These are phyloP conservation scores for Phoenoteleia sp. DNA, from an alignment of 2,888 invertebrate genomes.

Conservation along the genomic window DNA sequence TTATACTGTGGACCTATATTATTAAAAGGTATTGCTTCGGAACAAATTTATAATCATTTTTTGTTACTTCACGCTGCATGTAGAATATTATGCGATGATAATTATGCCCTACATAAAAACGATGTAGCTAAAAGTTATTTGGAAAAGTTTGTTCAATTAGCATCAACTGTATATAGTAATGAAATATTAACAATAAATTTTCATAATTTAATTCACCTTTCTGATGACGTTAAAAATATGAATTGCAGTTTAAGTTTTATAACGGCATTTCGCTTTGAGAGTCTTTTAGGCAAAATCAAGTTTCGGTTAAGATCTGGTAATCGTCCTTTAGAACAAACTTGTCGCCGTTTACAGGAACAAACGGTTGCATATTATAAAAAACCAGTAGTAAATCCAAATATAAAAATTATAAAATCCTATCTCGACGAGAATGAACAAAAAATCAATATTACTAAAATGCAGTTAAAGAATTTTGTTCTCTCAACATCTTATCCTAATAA, in stretches of 20 bases:
- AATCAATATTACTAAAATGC: too few relatives aligned
- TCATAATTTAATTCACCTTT: constrained; percentile 1
- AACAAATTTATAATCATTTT: constrained; percentile 74
- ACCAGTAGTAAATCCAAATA: too few relatives aligned
- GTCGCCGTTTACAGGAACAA: too few relatives aligned
- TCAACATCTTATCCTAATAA: background rate
- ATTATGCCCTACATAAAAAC: too few relatives aligned
- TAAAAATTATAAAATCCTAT: too few relatives aligned
- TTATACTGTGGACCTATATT: constrained; percentile 76
- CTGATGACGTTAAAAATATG: background rate
- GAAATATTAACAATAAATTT: background rate
- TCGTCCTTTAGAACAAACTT: background rate
- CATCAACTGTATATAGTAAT: background rate
- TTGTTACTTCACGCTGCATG: constrained; percentile 71
- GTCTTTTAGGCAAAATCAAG: background rate
- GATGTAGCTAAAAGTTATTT: too few relatives aligned
- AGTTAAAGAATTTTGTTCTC: too few relatives aligned
- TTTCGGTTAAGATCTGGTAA: background rate
- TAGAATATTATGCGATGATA: constrained; percentile 67
- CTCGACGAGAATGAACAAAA: too few relatives aligned
- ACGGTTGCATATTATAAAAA: too few relatives aligned
- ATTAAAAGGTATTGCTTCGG: constrained; percentile 62
- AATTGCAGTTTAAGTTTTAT: background rate
- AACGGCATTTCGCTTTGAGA: background rate
- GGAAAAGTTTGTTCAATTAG: too few relatives aligned